phyloP scores from a whole-genome alignment of 92 coral and sea anemone genomes.

The Galaxea fascicularis region DNA sequence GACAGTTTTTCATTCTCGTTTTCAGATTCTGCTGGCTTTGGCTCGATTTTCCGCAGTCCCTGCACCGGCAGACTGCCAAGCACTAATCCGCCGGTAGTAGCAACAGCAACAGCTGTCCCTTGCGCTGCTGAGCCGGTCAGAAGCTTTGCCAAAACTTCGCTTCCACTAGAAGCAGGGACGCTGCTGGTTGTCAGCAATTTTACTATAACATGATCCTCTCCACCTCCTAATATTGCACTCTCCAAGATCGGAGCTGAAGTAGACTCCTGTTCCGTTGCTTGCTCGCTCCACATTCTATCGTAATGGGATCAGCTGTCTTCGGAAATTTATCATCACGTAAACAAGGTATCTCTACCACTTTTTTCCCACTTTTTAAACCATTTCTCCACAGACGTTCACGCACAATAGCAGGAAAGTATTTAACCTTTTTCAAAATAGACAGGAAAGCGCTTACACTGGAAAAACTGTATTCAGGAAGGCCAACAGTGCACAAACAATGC shows the following conservation, averaged over 20 bases:
- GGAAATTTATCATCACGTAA: neutral
- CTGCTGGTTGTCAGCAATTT: slow-evolving; percentile 25
- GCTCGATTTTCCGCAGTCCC: slow-evolving; percentile 94
- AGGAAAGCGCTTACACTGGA: neutral
- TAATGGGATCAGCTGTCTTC: slow-evolving; percentile 41
- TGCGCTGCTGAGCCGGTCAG: slow-evolving; percentile 38
- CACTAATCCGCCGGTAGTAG: slow-evolving; percentile 32
- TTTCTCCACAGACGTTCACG: neutral
- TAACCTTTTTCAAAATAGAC: neutral
- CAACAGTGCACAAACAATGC: no score
- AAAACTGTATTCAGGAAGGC: neutral
- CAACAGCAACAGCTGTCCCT: slow-evolving; percentile 7
- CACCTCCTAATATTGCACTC: slow-evolving; percentile 11
- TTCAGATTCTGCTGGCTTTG: slow-evolving; percentile 76
- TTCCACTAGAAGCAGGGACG: slow-evolving; percentile 27
- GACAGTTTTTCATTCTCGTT: slow-evolving; percentile 31
- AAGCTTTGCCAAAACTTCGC: slow-evolving; percentile 71
- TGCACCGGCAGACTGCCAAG: slow-evolving; percentile 49
- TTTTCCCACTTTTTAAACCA: neutral
- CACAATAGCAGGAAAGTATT: neutral
- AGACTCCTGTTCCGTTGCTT: slow-evolving; percentile 31
- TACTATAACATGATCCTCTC: slow-evolving; percentile 48
- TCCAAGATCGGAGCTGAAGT: slow-evolving; percentile 32
- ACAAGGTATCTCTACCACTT: slow-evolving; percentile 7
- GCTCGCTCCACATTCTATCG: slow-evolving; percentile 37